phyloP scores from a whole-genome alignment of 2,888 invertebrate species.

The Stictocephala bisonia region DNA sequence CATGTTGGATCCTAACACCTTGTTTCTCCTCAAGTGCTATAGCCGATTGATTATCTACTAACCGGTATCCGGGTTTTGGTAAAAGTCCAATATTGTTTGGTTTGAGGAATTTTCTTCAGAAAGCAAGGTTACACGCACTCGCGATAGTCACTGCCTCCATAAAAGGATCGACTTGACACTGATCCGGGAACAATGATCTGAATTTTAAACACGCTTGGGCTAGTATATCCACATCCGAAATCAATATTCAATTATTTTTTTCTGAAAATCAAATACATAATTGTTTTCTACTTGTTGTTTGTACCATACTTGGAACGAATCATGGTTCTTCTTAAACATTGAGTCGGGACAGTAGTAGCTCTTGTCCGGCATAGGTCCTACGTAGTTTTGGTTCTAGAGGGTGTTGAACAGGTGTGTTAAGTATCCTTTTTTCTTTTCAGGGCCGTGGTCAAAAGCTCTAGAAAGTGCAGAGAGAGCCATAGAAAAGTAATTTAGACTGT shows the following conservation, averaged over 20 bases:
- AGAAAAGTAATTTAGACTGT: conserved; percentile 58
- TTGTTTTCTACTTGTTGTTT: conserved; percentile 40
- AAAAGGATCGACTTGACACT: conserved; percentile 58
- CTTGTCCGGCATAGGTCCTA: conserved; percentile 52
- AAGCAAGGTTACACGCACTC: conserved; percentile 55
- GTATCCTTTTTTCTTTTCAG: conserved; percentile 54
- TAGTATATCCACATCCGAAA: conserved; percentile 58
- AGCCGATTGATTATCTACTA: conserved; percentile 56
- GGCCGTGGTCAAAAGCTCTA: conserved; percentile 57
- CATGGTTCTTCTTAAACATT: conserved; percentile 49
- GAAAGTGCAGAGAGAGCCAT: conserved; percentile 57
- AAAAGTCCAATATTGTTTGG: conserved; percentile 59
- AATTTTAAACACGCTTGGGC: conserved; percentile 58
- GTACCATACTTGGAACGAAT: conserved; percentile 56
- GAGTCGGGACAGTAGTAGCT: conserved; percentile 54
- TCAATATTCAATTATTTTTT: conserved; percentile 58
- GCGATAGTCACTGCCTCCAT: conserved; percentile 56
- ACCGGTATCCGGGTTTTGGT: conserved; percentile 58
- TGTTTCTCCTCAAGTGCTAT: conserved; percentile 47
- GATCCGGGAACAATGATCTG: conserved; percentile 53
- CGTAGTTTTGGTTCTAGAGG: conserved; percentile 56
- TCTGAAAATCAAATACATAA: conserved; percentile 57
- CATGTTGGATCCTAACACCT: conserved; percentile 52
- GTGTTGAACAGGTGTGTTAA: conserved; percentile 59
- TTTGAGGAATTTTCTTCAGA: conserved; percentile 57